Evolutionary conservation across 2,797 vertebrate species (phyloP), one percentile per base, ranked within the genome.

Genomic region (Potorous gilbertii): DNA sequence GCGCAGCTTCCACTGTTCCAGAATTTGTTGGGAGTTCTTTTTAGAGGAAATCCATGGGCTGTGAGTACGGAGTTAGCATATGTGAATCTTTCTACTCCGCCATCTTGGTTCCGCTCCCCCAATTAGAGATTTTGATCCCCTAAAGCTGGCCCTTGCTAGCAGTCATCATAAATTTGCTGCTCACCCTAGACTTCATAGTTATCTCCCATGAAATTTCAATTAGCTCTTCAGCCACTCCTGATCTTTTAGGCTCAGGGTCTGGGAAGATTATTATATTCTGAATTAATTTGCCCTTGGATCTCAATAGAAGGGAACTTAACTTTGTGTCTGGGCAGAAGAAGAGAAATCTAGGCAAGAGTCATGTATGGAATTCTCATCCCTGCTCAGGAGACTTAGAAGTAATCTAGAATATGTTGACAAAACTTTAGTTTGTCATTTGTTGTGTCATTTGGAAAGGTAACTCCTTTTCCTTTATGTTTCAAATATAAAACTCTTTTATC

Each of bases 361-460:
- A 4, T 46, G 24, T 31, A 0, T 13, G 0, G 0, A 55, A 87
- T 28, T 91, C 11, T 91, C 5, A 31, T 1, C 87, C 16, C 27
- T 87, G 4, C n/a, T 2, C 9, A 18, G 54, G 6, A 31, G 3
- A 46, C 90, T 90, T 93, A 62, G 81, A 92, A 55, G 81, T 91
- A 55, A 55, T 34, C 57, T 50, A 14, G 34, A 95, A 74, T 57
- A 89, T 29, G n/a, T 52, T 4, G 56, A 54, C 89, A 91, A 91
- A 94, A 91, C 50, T 89, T 81, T 90, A 55, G 16, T 90, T 90
- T 90, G 52, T 54, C n/a, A n/a, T n/a, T n/a, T n/a, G 27, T 90
- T 54, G 2, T 46, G 29, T 90, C 21, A 90, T 31, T 90, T 90
- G 54, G n/a, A 90, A 94, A 91, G 27, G 0, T 90, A 50, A 54